Base-by-base conservation (phyloP, 2,888 invertebrate species). In the Drosophila leonis region DNA sequence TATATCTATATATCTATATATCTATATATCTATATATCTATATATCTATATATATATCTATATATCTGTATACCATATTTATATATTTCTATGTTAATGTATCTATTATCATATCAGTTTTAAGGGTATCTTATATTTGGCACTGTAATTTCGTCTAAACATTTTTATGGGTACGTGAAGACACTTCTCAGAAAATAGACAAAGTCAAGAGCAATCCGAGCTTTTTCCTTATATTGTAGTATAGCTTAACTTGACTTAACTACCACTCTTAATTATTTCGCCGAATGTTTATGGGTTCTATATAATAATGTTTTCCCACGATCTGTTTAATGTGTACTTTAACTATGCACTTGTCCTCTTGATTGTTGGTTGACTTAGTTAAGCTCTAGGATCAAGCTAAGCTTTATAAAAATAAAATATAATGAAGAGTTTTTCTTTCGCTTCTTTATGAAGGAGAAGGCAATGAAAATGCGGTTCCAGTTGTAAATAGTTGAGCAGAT, bases 221-320 rank as follows among this genome's bases (percentile, higher is more conserved):
- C 5, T 27, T 24, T 46, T 10, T 15, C 15, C 33, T 33, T 24
- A 8, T 13, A 24, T 1, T n/a, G n/a, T n/a, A n/a, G n/a, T 33
- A 18, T 5, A 52, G 35, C 33, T 46, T 18, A 46, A n/a, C 8
- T 12, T 29, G 2, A 10, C 5, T 48, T 29, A 27, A 29, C n/a
- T 15, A n/a, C n/a, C 10, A 3, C 29, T 29, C n/a, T 29, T 48
- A n/a, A 48, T 31, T 42, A 42, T n/a, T 7, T n/a, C 24, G 13
- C 27, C 27, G 27, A 56, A 31, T 20, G 55, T 0, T 20, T 57
- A n/a, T n/a, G 29, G 4, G 24, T n/a, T 27, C 9, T 24, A 12
- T 46, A 46, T 35, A 18, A n/a, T 12, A 59, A 15, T n/a, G 13
- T 15, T 39, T 68, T 68, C 60, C 54, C 57, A 69, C 64, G 68